These are phyloP conservation scores for Apotomis turbidana DNA, from an alignment of 2,888 invertebrate genomes.

Conservation along the genomic window DNA sequence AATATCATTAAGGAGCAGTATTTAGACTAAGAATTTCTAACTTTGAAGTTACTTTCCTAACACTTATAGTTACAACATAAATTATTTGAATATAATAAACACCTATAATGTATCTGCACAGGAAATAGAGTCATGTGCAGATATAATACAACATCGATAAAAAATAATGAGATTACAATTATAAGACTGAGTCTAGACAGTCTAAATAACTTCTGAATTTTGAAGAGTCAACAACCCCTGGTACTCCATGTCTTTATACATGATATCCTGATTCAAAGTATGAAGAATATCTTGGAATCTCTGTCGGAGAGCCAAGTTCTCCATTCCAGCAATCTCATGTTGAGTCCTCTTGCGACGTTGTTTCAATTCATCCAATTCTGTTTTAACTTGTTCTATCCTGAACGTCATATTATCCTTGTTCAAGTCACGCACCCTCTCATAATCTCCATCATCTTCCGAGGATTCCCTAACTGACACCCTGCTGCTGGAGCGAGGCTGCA, in stretches of 20 bases:
- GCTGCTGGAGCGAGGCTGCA: constrained; percentile 54
- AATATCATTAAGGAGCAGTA: too few species aligned
- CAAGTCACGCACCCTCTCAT: constrained; percentile 58
- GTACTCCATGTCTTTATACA: constrained; percentile 89
- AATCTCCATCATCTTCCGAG: constrained; percentile 69
- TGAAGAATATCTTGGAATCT: constrained; percentile 93
- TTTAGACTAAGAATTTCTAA: too few species aligned
- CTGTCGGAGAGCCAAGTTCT: constrained; percentile 92
- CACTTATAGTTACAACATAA: constrained; percentile 4
- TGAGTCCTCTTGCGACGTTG: constrained; percentile 90
- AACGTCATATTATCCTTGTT: constrained; percentile 82
- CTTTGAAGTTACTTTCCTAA: too few species aligned
- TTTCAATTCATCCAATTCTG: constrained; percentile 90
- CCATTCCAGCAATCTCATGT: constrained; percentile 92
- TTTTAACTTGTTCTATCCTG: constrained; percentile 88
- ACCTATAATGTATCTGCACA: constrained; percentile 15
- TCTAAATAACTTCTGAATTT: constrained; percentile 72
- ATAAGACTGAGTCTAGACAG: not conserved
- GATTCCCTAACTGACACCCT: constrained; percentile 52
- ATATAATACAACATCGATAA: constrained; percentile 22
- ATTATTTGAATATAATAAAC: not conserved
- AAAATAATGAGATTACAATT: not conserved
- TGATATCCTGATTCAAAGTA: constrained; percentile 90
- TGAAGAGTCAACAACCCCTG: constrained; percentile 72
- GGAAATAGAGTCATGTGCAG: not conserved